These are phyloP conservation scores for Nymphalis c-album DNA, from an alignment of 2,888 invertebrate genomes.

Conservation along the genomic window DNA sequence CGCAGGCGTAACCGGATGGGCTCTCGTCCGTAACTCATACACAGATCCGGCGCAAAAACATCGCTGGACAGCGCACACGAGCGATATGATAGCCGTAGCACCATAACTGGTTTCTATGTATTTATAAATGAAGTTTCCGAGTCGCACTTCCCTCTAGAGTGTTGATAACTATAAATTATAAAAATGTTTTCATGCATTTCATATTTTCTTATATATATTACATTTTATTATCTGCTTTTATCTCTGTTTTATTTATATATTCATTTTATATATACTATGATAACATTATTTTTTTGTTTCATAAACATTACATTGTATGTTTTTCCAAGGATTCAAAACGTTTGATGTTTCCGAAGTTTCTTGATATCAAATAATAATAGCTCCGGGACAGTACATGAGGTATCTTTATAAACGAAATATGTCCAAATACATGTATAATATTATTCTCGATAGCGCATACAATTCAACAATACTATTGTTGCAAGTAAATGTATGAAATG, in stretches of 20 bases:
- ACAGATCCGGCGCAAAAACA: constrained; percentile 74
- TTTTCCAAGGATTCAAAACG: too few species aligned
- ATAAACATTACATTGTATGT: too few species aligned
- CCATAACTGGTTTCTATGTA: constrained; percentile 44
- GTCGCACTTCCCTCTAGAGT: constrained; percentile 7
- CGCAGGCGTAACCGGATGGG: constrained; percentile 52
- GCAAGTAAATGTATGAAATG: too few species aligned
- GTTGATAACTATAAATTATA: neutral
- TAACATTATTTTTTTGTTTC: neutral
- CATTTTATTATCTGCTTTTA: neutral
- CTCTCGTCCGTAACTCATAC: constrained; percentile 71
- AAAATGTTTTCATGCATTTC: neutral
- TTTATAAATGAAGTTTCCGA: constrained; percentile 58
- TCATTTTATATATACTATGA: too few species aligned
- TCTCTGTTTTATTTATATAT: neutral
- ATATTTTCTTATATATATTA: neutral
- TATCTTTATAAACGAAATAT: too few species aligned
- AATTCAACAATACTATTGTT: too few species aligned
- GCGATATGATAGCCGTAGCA: constrained; percentile 55
- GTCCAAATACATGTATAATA: too few species aligned
- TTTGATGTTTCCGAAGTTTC: too few species aligned
- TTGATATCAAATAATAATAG: too few species aligned
- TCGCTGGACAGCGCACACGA: constrained; percentile 47
- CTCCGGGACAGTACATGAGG: too few species aligned
- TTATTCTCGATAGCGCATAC: too few species aligned